Evolutionary conservation across 2,797 vertebrate genomes (phyloP).

Genomic region (Bovichtus variegatus): DNA sequence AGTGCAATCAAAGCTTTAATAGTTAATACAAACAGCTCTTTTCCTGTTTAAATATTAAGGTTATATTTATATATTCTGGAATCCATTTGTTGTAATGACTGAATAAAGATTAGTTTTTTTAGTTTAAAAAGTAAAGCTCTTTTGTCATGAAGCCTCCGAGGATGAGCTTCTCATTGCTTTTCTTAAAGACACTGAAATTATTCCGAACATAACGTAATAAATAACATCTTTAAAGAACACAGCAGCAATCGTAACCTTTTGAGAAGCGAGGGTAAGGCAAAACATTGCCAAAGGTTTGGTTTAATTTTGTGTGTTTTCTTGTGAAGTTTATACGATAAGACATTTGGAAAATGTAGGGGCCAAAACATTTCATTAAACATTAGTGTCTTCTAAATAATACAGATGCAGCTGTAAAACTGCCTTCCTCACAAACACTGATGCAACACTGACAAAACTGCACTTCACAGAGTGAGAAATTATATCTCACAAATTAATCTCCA

Average conservation of each 20-base stretch:
- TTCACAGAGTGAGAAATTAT: background rate
- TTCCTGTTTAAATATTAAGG: background rate
- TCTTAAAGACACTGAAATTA: constrained; percentile 32
- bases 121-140: constrained; percentile 19
- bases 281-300: constrained; percentile 18
- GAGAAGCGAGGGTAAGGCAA: background rate
- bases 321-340: constrained; percentile 28
- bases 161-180: constrained; percentile 2
- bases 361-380: constrained; percentile 36
- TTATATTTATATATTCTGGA: background rate
- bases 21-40: background rate
- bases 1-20: background rate
- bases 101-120: constrained; percentile 26
- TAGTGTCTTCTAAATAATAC: constrained; percentile 29
- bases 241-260: constrained; percentile 11
- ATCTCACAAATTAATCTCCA: background rate
- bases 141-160: constrained; percentile 31
- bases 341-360: background rate
- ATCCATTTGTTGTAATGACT: constrained; percentile 4
- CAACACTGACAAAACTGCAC: background rate
- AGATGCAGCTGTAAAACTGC: constrained; percentile 14
- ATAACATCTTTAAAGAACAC: constrained; percentile 12
- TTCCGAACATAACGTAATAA: constrained; percentile 39
- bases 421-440: background rate
- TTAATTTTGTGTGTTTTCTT: constrained; percentile 10